Evolutionary conservation across 2,888 invertebrate genomes (phyloP), one percentile per base, ranked within the genome.

Genomic region (Phalera bucephala): DNA sequence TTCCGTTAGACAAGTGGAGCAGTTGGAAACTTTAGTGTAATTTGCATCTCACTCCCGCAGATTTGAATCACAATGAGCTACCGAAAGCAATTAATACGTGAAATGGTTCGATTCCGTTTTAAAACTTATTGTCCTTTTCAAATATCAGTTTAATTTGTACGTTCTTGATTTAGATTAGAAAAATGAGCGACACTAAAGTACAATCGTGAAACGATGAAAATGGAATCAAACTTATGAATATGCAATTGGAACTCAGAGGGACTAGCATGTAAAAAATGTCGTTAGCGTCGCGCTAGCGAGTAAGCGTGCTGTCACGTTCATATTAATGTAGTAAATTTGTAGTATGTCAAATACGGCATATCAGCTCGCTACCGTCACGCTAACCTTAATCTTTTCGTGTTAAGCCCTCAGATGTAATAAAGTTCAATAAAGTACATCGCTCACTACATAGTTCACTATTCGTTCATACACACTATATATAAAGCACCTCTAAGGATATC

Each of bases 21-120:
- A 17, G 17, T 17, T 17, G 3, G 3, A 5, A 17, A 17, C 17
- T 17, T 17, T 17, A 17, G 21, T n/a, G 6, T 75, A 78, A 87
- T 86, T 88, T 87, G 84, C 86, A 88, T 88, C 82, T 77, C 78
- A 66, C 80, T 83, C 73, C 64, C 63, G 60, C 72, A 67, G 21
- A 84, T 79, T 83, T 81, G 84, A 85, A 85, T 87, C 69, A 84
- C 85, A 87, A 87, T 87, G 82, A 82, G 81, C 79, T 77, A 80
- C 77, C 76, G 80, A 87, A 86, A 85, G 85, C 87, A 87, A 87
- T 87, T 87, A 87, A 86, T 87, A 85, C 86, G 84, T 82, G 70
- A 84, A 86, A 84, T 82, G 77, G 72, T 74, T 72, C 72, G 76
- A 81, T 82, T 83, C 79, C 77, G 79, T 80, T 78, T 82, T 80